Evolutionary conservation across 2,888 invertebrate species (phyloP), one percentile per base, ranked within the genome.

Genomic region (Cremastinae sp.): DNA sequence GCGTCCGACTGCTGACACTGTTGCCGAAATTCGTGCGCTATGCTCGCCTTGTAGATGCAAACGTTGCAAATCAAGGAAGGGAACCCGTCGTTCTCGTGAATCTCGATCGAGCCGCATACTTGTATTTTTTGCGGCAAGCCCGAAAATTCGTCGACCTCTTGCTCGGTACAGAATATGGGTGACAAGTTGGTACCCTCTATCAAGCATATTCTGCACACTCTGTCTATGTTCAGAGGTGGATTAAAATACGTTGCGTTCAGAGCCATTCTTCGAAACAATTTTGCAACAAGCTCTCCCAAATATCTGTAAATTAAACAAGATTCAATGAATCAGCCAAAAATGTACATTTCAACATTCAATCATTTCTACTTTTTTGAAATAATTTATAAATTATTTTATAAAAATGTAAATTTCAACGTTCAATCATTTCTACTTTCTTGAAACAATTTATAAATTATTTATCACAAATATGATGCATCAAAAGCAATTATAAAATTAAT

Each of bases 1-100:
- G 88, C 81, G 66, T 90, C 89, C 5, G 89, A 90, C 45, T 86
- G 84, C 78, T 89, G 89, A 74, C 89, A 90, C 49, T 87, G 86
- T 45, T 89, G 86, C 38, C 89, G 84, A 77, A 90, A 90, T 73
- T 89, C 89, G 56, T 89, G 86, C 12, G 89, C 89, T 18, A 89
- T 83, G 10, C 82, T 88, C n/a, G 88, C 88, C 79, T 89, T 90
- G 61, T 88, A 89, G 65, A 86, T 79, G 74, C 89, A 90, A 41
- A 86, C 83, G 68, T 88, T 85, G 74, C 89, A 90, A 65, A 90
- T 90, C 51, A 87, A 70, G 0, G 88, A 85, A 54, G 89, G 89
- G 51, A 90, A 80, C n/a, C 89, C 89, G 79, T 90, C 89, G 59
- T 88, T 86, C 71, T 88, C 87, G 5, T 88, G 83, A 73, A 89